Base-by-base conservation (phyloP, 1,140 invertebrate genomes). In the Ceratina australensis region DNA sequence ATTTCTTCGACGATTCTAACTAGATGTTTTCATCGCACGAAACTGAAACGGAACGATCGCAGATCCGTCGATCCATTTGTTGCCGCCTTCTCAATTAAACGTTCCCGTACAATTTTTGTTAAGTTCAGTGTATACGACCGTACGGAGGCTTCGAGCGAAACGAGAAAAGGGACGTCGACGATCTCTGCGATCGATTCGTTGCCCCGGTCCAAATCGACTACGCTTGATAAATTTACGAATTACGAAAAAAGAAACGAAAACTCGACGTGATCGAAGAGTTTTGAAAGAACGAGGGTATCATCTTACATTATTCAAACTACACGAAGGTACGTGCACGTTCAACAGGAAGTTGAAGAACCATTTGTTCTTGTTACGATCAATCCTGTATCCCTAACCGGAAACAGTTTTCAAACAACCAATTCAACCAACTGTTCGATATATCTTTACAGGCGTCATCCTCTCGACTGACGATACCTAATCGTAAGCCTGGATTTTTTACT, bases 221-320 rank as follows among this genome's bases (percentile, higher is more conserved):
- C 28, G 52, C 60, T 82, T 72, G 77, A 73, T 54, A 20, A 76
- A 63, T 79, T 80, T 77, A 47, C 24, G 52, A 5, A 68, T 84
- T 80, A 47, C 47, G 28, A 71, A 56, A 50, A 42, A 76, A 71
- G 64, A 66, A 67, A 52, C 52, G 72, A 75, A 56, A 69, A 72
- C 57, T 60, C 61, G 56, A 76, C 67, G 72, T 42, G 77, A 20
- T 71, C 80, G 86, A 82, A 84, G 81, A 88, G 87, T 87, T 87
- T 86, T 91, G 90, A 91, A 91, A 90, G 90, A 91, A 91, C 90
- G 88, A 91, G 89, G 90, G 90, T 83, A 90, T 90, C 82, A 89
- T 88, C 87, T 89, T 89, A 90, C 82, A 88, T 87, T 84, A 78
- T 61, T 72, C 64, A 79, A 49, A 88, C 84, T 89, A 90, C 81